Percentiles rank a stretch among this genome's conserved stretches.
These are phyloP conservation scores for Rosalia funebris DNA, from an alignment of 2,888 invertebrate genomes.

Conservation along the genomic window DNA sequence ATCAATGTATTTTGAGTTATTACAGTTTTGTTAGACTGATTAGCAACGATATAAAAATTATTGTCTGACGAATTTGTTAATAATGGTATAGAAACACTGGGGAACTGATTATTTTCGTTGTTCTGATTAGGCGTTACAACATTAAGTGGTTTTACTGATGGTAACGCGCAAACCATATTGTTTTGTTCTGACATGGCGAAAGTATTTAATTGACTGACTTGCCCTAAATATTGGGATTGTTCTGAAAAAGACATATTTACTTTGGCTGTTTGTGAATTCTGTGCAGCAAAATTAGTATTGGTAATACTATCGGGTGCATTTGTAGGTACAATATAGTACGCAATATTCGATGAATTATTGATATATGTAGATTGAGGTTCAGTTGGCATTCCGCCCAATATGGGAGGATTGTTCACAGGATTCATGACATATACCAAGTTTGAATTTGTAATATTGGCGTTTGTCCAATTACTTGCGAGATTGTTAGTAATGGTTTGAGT, in stretches of 20 bases:
- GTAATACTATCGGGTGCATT: slow-evolving; percentile 1
- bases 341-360: not conserved
- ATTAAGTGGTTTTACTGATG: not conserved
- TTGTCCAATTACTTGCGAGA: slow-evolving; percentile 7
- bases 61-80: slow-evolving; percentile 7
- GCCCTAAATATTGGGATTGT: not conserved
- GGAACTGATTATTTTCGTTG: not conserved
- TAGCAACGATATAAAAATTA: slow-evolving; percentile 7
- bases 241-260: not conserved
- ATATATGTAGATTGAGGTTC: slow-evolving; percentile 1
- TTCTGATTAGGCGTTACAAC: no score
- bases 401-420: not conserved
- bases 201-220: not conserved
- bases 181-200: not conserved
- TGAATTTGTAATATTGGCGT: not conserved
- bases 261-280: not conserved
- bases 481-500: not conserved
- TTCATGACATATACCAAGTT: slow-evolving; percentile 15
- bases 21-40: slow-evolving; percentile 1
- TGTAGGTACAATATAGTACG: slow-evolving; percentile 4
- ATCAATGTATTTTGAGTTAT: not conserved
- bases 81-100: slow-evolving; percentile 1
- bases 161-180: slow-evolving; percentile 6
- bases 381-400: not conserved
- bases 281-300: not conserved